A percentile compares a stretch with the other conserved stretches of the same genome.
Evolutionary conservation across 2,888 invertebrate genomes (phyloP).

Genomic region (Aplocera efformata): DNA sequence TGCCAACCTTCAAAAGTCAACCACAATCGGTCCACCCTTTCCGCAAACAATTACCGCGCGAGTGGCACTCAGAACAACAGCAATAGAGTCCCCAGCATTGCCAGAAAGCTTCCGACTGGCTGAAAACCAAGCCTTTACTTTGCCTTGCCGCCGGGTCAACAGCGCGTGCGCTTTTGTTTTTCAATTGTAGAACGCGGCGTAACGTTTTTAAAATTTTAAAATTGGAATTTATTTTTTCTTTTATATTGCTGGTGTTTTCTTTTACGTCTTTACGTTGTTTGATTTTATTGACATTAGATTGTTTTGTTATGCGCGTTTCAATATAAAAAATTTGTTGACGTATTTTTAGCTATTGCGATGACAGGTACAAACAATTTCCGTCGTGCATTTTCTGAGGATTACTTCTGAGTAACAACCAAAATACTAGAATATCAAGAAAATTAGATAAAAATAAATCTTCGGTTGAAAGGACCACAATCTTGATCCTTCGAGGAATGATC

Average conservation of each 20-base stretch:
- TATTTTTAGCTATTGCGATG: too few species aligned
- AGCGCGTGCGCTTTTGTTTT: constrained; percentile 59
- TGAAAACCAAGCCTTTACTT: constrained; percentile 57
- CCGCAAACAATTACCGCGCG: constrained; percentile 77
- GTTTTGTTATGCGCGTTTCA: too few species aligned
- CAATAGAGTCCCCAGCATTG: constrained; percentile 56
- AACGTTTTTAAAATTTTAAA: constrained; percentile 8
- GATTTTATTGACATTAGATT: too few species aligned
- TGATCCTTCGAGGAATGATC: constrained; percentile 18
- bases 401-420: too few species aligned
- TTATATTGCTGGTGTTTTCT: neutral
- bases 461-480: constrained; percentile 4
- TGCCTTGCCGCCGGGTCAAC: constrained; percentile 60
- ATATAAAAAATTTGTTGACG: too few species aligned
- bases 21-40: constrained; percentile 76
- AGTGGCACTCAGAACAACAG: constrained; percentile 72
- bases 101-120: constrained; percentile 63
- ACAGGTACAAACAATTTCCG: too few species aligned
- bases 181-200: constrained; percentile 17
- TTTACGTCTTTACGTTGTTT: too few species aligned
- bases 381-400: too few species aligned
- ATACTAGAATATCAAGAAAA: too few species aligned
- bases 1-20: constrained; percentile 61
- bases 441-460: too few species aligned
- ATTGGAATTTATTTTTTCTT: constrained; percentile 4